These are phyloP conservation scores for Neuroterus valhalla DNA, from an alignment of 1,140 invertebrate species.

Conservation along the genomic window DNA sequence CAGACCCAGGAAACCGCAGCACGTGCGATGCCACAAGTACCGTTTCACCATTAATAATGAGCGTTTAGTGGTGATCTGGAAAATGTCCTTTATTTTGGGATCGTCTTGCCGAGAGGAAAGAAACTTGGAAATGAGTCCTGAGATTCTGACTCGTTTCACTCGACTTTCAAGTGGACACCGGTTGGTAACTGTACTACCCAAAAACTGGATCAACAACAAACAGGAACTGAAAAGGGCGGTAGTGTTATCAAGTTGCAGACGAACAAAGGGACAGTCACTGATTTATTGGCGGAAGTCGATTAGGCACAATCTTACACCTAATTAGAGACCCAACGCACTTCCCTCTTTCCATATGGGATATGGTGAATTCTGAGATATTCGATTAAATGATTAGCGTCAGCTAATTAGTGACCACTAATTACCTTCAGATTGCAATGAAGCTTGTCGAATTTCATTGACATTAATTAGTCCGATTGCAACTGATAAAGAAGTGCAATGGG, in stretches of 20 bases:
- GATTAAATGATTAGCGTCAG: too few relatives aligned
- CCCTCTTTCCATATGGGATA: neutral
- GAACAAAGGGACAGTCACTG: slow-evolving; percentile 38
- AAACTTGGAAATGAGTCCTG: neutral
- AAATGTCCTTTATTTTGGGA: slow-evolving; percentile 42
- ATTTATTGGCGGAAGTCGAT: slow-evolving; percentile 56
- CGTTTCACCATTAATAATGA: slow-evolving; percentile 43
- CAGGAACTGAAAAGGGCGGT: slow-evolving; percentile 47
- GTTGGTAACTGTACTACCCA: slow-evolving; percentile 40
- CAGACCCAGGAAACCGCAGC: slow-evolving; percentile 12
- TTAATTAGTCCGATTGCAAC: too few relatives aligned
- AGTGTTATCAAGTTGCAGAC: slow-evolving; percentile 44
- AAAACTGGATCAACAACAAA: slow-evolving; percentile 44
- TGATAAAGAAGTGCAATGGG: too few relatives aligned
- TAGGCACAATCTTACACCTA: slow-evolving; percentile 48
- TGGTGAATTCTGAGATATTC: neutral
- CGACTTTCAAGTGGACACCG: slow-evolving; percentile 19
- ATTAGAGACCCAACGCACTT: neutral
- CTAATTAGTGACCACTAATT: too few relatives aligned
- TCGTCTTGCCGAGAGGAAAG: slow-evolving; percentile 34
- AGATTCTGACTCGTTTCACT: too few relatives aligned
- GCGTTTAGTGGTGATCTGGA: slow-evolving; percentile 45
- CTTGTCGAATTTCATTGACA: too few relatives aligned
- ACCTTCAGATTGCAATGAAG: too few relatives aligned
- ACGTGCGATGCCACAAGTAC: slow-evolving; percentile 44